Conservation (phyloP, 2,113 vertebrate genomes). For the Cygnus atratus region DNA sequence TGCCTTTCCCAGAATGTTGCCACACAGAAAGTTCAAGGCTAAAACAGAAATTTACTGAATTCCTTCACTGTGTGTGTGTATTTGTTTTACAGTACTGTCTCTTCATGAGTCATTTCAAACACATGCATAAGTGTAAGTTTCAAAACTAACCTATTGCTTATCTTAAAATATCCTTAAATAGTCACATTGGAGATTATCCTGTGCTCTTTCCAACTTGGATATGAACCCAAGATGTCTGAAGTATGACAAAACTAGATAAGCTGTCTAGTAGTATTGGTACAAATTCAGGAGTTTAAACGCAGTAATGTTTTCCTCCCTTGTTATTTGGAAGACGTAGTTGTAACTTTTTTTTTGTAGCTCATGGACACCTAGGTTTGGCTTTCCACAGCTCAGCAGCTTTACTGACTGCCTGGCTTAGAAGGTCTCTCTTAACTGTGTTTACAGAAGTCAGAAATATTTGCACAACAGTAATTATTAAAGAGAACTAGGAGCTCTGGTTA, state of each 20-base stretch:
- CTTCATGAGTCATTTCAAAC: constrained; percentile 11
- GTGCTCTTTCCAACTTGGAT: neutral
- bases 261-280: neutral
- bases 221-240: neutral
- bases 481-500: constrained; percentile 20
- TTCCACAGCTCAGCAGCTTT: constrained; percentile 20
- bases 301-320: neutral
- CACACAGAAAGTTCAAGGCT: neutral
- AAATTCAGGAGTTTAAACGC: neutral
- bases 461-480: constrained; percentile 42
- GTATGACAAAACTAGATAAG: neutral
- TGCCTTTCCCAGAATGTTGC: neutral
- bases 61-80: neutral
- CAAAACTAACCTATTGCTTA: constrained; percentile 3
- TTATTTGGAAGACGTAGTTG: neutral
- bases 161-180: constrained; percentile 43
- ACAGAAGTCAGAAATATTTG: constrained; percentile 35
- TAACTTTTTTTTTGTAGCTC: neutral
- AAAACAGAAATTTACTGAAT: neutral
- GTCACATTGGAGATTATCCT: neutral
- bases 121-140: neutral
- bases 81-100: neutral
- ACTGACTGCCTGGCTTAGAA: neutral
- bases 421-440: constrained; percentile 9
- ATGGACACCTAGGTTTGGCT: neutral